A percentile compares a stretch with the other conserved stretches of the same genome.
Conservation (phyloP, 2,888 invertebrate genomes). For the Cephalotes varians region DNA sequence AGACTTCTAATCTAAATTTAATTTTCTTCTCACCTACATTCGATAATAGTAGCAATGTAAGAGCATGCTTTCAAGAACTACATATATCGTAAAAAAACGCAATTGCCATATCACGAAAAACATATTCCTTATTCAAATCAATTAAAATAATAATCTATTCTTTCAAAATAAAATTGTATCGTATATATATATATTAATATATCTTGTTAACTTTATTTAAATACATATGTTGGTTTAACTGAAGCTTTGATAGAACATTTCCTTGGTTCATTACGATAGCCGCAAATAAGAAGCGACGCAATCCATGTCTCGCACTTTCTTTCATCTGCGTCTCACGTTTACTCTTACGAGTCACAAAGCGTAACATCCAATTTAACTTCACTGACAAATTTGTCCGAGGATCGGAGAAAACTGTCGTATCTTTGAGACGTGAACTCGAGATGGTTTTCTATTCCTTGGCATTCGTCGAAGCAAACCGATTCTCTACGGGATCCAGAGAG, state of each 20-base stretch:
- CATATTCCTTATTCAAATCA: background rate
- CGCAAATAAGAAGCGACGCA: constrained; percentile 6
- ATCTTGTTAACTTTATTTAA: background rate
- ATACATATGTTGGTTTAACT: background rate
- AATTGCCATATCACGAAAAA: no score
- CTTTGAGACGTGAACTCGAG: constrained; percentile 50
- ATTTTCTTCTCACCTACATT: constrained; percentile 16
- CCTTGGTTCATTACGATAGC: background rate
- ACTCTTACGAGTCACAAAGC: constrained; percentile 33
- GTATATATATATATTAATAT: background rate
- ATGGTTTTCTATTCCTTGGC: constrained; percentile 30
- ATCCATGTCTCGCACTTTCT: constrained; percentile 7
- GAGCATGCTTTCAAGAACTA: background rate
- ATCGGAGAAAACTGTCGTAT: constrained; percentile 31
- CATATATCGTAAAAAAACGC: background rate
- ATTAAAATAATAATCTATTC: background rate
- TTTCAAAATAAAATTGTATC: background rate
- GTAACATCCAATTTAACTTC: constrained; percentile 53
- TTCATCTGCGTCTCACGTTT: constrained; percentile 27
- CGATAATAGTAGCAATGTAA: constrained; percentile 20
- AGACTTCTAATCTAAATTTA: background rate
- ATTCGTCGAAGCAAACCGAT: constrained; percentile 38
- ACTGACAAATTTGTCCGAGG: constrained; percentile 46
- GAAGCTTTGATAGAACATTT: background rate
- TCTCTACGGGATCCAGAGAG: constrained; percentile 17